Base-by-base conservation (phyloP, 2,888 invertebrate genomes). In the Cyaniris semiargus region DNA sequence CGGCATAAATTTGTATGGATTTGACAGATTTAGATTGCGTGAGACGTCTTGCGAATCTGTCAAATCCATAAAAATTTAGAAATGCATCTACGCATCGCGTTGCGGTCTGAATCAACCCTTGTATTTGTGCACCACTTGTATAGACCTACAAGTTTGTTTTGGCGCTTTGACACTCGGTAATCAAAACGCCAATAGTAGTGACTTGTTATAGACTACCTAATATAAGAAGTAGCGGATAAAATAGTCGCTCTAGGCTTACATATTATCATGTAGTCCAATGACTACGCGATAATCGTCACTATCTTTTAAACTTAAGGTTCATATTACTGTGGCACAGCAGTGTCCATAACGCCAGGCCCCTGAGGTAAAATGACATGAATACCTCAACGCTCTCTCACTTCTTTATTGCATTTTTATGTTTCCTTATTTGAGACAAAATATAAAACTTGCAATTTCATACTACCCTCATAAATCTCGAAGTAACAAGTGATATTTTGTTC, bases 361-460 rank as follows among this genome's bases (percentile, higher is more conserved):
- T 15, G 7, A 66, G 66, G 66, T 66, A 66, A 66, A 15, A 66
- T 66, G 66, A 31, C 27, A 66, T 66, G 66, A 66, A 66, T 66
- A 66, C 66, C 66, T 66, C 66, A 66, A 66, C 66, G 66, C 27
- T 66, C 27, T 66, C 66, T 66, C 66, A 66, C 66, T 66, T 66
- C 66, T 66, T 66, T 66, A 66, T 66, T 66, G 66, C 66, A 66
- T 66, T 66, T 66, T 66, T 66, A 66, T 66, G 66, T 66, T 66
- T 66, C 66, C 66, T 66, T 66, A 66, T 66, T 66, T 66, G 66
- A 66, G 27, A 66, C 66, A 31, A 66, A 66, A 66, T 66, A 66
- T 31, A 31, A 66, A 66, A 66, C 27, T 31, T 66, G 66, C 66
- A 66, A 66, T 66, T 66, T 66, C 66, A 66, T 66, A 66, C 66